Percentiles rank a stretch among this genome's conserved stretches.
phyloP scores from a whole-genome alignment of 2,113 vertebrate species.

The Catharus fuscescens region DNA sequence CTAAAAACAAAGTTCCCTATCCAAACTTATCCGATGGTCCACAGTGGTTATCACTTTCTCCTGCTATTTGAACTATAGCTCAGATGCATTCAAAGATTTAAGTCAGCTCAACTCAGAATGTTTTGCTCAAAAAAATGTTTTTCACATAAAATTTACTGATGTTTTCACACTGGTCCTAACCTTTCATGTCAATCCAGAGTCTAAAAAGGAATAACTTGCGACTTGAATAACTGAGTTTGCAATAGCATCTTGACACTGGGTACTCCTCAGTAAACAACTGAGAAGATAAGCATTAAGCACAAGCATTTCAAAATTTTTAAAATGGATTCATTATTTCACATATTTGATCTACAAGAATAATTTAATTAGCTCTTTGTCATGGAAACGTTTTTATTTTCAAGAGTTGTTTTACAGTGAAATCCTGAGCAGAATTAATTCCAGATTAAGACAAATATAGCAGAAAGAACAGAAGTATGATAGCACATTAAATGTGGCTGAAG shows the following conservation, averaged over 20 bases:
- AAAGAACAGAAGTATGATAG: neutral
- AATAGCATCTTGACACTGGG: neutral
- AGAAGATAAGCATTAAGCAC: neutral
- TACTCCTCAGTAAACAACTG: neutral
- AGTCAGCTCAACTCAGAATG: neutral
- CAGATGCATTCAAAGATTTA: neutral
- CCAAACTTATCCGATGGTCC: neutral
- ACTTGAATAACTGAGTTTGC: neutral
- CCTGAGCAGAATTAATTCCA: neutral
- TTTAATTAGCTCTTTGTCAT: neutral
- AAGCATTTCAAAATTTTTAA: neutral
- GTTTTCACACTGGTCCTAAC: neutral
- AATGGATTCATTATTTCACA: neutral
- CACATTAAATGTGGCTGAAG: neutral
- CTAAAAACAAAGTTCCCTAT: neutral
- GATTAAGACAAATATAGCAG: slow-evolving; percentile 1
- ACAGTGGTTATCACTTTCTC: neutral
- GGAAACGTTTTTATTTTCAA: neutral
- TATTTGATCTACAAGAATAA: neutral
- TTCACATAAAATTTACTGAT: neutral
- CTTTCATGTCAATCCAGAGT: neutral
- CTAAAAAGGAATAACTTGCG: neutral
- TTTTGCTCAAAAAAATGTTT: neutral
- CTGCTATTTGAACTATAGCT: neutral
- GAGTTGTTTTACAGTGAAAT: neutral